A percentile compares a stretch with the other conserved stretches of the same genome.
phyloP scores from a whole-genome alignment of 1,140 invertebrate genomes.

The Ostrea edulis region DNA sequence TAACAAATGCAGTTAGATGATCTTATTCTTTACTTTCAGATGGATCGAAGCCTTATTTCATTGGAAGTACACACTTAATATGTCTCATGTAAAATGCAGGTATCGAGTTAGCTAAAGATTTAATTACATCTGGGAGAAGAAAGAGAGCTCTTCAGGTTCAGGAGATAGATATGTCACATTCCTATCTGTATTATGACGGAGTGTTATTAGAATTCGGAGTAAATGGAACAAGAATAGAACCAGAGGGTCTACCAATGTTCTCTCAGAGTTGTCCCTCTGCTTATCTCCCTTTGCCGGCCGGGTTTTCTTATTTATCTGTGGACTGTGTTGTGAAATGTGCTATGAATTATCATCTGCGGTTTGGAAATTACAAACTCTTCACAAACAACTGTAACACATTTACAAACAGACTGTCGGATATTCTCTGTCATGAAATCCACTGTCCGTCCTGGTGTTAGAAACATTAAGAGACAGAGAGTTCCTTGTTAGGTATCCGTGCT shows the following conservation, averaged over 20 bases:
- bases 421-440: background rate
- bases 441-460: background rate
- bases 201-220: slow-evolving; percentile 2
- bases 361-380: background rate
- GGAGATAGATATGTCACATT: slow-evolving; percentile 14
- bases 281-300: background rate
- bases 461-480: background rate
- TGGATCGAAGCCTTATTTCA: background rate
- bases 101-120: background rate
- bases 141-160: slow-evolving; percentile 7
- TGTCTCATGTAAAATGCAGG: background rate
- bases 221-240: background rate
- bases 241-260: background rate
- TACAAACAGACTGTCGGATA: slow-evolving; percentile 12
- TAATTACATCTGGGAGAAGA: background rate
- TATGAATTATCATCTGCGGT: slow-evolving; percentile 9
- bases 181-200: background rate
- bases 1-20: no score
- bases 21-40: background rate
- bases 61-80: background rate
- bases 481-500: background rate
- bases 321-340: background rate
- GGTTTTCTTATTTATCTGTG: background rate
- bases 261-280: background rate
- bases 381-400: slow-evolving; percentile 7